phyloP scores from a whole-genome alignment of 2,113 vertebrate genomes.

The Scatophagus argus region DNA sequence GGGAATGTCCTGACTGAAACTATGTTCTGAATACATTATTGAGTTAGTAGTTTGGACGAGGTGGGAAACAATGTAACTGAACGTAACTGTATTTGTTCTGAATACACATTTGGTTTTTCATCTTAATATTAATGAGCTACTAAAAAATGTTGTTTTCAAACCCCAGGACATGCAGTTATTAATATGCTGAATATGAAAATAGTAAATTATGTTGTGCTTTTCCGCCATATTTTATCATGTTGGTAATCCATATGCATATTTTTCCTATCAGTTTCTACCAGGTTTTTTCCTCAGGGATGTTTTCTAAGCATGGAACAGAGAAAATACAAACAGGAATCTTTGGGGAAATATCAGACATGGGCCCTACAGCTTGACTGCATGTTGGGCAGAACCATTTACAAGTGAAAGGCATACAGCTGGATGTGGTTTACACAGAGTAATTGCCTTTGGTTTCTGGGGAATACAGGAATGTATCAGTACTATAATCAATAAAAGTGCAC shows the following conservation, averaged over 20 bases:
- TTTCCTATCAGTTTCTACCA: constrained; percentile 48
- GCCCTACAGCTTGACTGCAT: constrained; percentile 66
- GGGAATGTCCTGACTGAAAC: constrained; percentile 2
- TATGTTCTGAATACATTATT: constrained; percentile 3
- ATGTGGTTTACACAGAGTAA: constrained; percentile 77
- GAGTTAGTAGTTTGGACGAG: constrained; percentile 13
- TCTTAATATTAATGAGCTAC: constrained; percentile 51
- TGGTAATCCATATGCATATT: constrained; percentile 71
- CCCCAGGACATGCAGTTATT: constrained; percentile 54
- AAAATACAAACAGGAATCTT: constrained; percentile 56
- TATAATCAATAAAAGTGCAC: constrained; percentile 80
- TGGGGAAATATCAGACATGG: constrained; percentile 68
- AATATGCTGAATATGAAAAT: constrained; percentile 64
- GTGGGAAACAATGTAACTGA: constrained; percentile 8
- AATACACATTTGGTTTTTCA: constrained; percentile 43
- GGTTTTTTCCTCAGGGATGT: constrained; percentile 62
- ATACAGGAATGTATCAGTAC: constrained; percentile 73
- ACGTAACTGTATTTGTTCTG: constrained; percentile 25
- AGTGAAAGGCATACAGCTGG: constrained; percentile 75
- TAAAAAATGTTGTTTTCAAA: constrained; percentile 34
- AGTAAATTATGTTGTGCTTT: constrained; percentile 41
- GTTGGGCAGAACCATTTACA: constrained; percentile 70
- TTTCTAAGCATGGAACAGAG: constrained; percentile 51
- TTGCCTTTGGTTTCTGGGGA: constrained; percentile 78
- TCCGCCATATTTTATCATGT: constrained; percentile 53